Evolutionary conservation across 2,797 vertebrate species (phyloP).

Genomic region (Uromys caudimaculatus): DNA sequence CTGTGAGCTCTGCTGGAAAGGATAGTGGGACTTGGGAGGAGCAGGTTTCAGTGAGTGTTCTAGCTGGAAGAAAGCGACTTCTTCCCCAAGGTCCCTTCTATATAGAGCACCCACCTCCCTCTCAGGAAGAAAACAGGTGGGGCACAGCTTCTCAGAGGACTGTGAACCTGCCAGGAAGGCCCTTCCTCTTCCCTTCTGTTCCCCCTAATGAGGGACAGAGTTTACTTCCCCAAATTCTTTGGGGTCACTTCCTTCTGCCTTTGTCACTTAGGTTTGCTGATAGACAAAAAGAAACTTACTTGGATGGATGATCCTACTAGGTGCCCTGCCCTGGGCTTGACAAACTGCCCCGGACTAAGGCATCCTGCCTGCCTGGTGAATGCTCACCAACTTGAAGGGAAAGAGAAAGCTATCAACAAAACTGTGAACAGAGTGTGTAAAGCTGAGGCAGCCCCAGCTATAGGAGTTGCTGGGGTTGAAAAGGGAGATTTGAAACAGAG

Average conservation of each 20-base stretch:
- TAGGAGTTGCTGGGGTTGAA: background rate
- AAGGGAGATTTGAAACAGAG: background rate
- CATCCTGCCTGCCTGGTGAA: background rate
- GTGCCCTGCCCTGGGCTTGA: background rate
- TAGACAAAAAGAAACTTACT: background rate
- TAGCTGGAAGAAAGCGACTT: conserved; percentile 12
- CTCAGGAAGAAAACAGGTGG: background rate
- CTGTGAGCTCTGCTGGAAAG: background rate
- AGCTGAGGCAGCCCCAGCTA: background rate
- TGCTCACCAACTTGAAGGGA: fast-evolving
- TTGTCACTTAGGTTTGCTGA: background rate
- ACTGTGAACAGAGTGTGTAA: background rate
- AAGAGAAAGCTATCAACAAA: background rate
- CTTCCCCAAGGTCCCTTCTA: background rate
- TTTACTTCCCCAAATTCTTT: background rate
- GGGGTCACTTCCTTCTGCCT: background rate
- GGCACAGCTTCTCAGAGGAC: background rate
- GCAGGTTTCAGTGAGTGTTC: background rate
- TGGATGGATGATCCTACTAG: too few species aligned
- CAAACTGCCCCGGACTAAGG: background rate
- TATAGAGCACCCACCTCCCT: background rate
- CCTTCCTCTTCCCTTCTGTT: background rate
- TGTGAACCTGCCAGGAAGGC: background rate
- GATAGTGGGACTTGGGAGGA: background rate
- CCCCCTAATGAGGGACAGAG: background rate